Evolutionary conservation across 2,797 vertebrate genomes (phyloP), one percentile per base, ranked within the genome.

Genomic region (Bufotes viridis): DNA sequence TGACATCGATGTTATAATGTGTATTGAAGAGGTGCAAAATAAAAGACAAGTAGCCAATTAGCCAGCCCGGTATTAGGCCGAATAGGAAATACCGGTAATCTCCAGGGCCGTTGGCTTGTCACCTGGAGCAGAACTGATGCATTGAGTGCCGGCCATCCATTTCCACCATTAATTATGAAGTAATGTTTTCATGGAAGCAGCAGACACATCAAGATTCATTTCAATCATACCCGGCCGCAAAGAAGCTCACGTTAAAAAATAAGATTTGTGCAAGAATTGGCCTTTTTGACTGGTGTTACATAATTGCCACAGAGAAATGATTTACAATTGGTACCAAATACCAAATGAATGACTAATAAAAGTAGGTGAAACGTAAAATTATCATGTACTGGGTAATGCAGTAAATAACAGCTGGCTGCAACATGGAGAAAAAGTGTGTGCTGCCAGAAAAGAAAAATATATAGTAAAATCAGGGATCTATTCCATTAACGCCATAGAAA

Each of bases 151-250:
- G 60, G 60, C 12, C 7, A 22, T 42, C 34, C 61, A 65, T 65
- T 51, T 65, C 61, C 80, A 81, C 80, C 80, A 81, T 24, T 65
- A 81, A 81, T 58, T 81, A 61, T 76, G 49, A 51, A 53, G 22
- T 76, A 76, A 76, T 49, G 34, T 81, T 42, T 63, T 81, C 80
- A 81, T 67, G 60, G 80, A 65, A 65, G 34, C 61, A 65, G 60
- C 53, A n/a, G 0, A 81, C 12, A 65, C 29, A 22, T 81, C 60
- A 65, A 11, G 34, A 65, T 0, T 14, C 1, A 81, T 49, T 67
- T 22, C 26, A 1, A 9, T 81, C 60, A 65, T 22, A 61, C 20
- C 7, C 29, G 11, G 34, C 34, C 63, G 20, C 18, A 51, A 14
- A 67, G 15, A 65, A 34, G 34, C 57, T 78, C 49, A 24, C 29